Conservation (phyloP, 2,888 invertebrate genomes). For the Hemithea aestivaria region DNA sequence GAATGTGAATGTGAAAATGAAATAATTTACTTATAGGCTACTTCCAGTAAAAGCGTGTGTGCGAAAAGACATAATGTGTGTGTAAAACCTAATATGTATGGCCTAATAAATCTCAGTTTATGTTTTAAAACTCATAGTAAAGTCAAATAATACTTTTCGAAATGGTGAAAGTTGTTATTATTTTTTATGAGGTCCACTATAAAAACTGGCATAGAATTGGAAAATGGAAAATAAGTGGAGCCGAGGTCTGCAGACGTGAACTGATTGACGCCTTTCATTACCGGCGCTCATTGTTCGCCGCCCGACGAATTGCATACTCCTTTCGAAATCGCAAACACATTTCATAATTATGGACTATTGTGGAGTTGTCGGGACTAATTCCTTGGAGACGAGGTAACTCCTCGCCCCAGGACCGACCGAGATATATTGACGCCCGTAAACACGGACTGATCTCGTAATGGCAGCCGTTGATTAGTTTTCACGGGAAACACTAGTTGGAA, state of each 20-base stretch:
- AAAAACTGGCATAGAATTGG: too few species aligned
- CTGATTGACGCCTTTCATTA: slow-evolving; percentile 80
- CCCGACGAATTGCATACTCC: slow-evolving; percentile 69
- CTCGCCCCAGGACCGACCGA: slow-evolving; percentile 49
- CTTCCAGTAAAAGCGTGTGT: too few species aligned
- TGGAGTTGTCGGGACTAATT: slow-evolving; percentile 70
- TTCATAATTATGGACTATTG: slow-evolving; percentile 80
- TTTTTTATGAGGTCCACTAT: too few species aligned
- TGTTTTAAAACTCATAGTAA: too few species aligned
- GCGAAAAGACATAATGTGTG: too few species aligned
- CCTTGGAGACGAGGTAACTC: slow-evolving; percentile 53
- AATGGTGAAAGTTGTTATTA: too few species aligned
- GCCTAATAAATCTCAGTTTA: too few species aligned
- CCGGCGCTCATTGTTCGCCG: slow-evolving; percentile 67
- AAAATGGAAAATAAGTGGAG: slow-evolving; percentile 53
- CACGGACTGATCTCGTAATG: slow-evolving; percentile 55
- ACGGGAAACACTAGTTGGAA: slow-evolving; percentile 63
- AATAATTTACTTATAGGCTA: too few species aligned
- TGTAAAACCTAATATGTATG: too few species aligned
- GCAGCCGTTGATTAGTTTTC: slow-evolving; percentile 69
- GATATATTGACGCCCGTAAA: slow-evolving; percentile 61
- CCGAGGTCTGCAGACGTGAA: slow-evolving; percentile 65
- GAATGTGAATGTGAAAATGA: too few species aligned
- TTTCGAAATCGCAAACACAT: slow-evolving; percentile 74
- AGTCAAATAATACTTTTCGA: too few species aligned